Evolutionary conservation across 2,888 invertebrate genomes (phyloP).

Genomic region (Tuberolachnus salignus): DNA sequence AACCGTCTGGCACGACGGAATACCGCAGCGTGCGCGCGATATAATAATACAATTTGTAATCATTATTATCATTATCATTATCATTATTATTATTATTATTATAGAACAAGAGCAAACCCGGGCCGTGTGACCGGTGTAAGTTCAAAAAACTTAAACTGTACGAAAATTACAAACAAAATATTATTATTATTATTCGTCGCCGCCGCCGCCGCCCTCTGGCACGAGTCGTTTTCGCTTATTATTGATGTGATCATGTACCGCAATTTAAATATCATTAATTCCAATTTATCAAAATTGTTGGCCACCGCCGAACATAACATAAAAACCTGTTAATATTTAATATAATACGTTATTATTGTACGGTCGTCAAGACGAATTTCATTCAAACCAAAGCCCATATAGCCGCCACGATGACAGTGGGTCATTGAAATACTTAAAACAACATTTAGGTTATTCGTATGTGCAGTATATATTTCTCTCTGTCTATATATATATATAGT

Average conservation of each 20-base stretch:
- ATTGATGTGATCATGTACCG: not conserved
- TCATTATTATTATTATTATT: too few relatives aligned
- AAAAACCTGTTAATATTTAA: not conserved
- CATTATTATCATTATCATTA: not conserved
- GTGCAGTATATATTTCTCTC: not conserved
- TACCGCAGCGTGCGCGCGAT: not conserved
- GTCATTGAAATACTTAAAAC: not conserved
- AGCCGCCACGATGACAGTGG: not conserved
- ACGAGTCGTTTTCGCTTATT: not conserved
- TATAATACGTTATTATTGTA: not conserved
- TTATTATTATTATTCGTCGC: not conserved
- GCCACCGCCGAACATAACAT: not conserved
- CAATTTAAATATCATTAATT: constrained; percentile 51
- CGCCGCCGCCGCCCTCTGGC: not conserved
- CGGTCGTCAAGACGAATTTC: not conserved
- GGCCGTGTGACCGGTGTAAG: not conserved
- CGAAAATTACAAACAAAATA: constrained; percentile 14
- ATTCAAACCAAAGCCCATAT: constrained; percentile 14
- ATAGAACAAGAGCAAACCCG: not conserved
- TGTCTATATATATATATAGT: too few relatives aligned
- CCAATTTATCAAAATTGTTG: constrained; percentile 20
- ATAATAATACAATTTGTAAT: not conserved
- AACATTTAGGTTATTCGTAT: not conserved
- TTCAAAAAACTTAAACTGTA: not conserved
- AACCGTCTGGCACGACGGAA: not conserved